Conservation (phyloP, 2,797 vertebrate species). For the Toxotes lorentzi region DNA sequence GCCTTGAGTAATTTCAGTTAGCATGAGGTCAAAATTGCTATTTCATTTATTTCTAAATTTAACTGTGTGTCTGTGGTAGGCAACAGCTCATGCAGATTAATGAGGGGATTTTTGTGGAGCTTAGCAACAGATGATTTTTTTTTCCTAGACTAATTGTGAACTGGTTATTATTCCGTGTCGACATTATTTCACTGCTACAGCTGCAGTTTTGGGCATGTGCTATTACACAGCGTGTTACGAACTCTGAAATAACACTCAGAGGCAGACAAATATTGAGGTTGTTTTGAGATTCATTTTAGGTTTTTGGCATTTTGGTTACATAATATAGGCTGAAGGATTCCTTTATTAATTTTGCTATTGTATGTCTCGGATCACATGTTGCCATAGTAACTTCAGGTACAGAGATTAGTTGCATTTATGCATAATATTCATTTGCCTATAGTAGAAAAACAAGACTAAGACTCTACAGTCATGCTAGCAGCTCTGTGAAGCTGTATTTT, state of each 20-base stretch:
- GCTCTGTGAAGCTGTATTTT: not conserved
- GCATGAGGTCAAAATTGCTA: not conserved
- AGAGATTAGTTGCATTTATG: not conserved
- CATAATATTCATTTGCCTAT: not conserved
- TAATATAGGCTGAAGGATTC: conserved; percentile 2
- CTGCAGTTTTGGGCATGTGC: not conserved
- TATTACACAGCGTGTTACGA: not conserved
- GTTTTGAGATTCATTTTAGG: not conserved
- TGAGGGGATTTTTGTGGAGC: not conserved
- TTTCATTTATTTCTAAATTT: not conserved
- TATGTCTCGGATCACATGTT: conserved; percentile 4
- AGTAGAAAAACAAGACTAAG: not conserved
- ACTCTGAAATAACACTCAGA: not conserved
- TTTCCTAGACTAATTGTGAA: not conserved
- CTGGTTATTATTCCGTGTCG: not conserved
- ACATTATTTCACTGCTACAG: not conserved
- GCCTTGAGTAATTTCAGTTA: not conserved
- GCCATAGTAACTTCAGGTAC: conserved; percentile 6
- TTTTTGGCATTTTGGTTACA: conserved; percentile 10
- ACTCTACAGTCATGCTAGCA: not conserved
- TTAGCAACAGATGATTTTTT: not conserved
- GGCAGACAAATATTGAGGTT: not conserved
- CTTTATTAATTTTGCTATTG: conserved; percentile 14
- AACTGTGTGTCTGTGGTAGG: not conserved
- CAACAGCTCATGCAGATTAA: not conserved